These are phyloP conservation scores for Pedetes capensis DNA, from an alignment of 2,113 vertebrate species.

Conservation along the genomic window DNA sequence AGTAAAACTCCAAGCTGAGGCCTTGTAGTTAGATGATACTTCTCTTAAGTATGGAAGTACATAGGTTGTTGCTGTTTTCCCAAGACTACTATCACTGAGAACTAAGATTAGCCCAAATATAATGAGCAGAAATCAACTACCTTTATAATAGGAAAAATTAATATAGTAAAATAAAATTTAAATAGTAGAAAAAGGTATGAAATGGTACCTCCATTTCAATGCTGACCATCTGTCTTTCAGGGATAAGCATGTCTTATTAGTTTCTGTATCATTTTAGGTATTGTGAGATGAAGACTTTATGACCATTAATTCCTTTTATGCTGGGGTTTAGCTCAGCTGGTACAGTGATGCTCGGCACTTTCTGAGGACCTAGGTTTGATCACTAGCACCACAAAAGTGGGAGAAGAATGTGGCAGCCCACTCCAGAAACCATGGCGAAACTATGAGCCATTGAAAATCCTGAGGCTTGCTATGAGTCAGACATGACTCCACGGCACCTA, in stretches of 20 bases:
- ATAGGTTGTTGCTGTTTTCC: not conserved
- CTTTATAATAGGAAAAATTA: not conserved
- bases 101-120: not conserved
- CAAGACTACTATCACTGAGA: not conserved
- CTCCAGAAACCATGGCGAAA: no score
- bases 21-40: not conserved
- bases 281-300: not conserved
- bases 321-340: no score
- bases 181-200: not conserved
- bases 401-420: no score
- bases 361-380: no score
- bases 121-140: not conserved
- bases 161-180: not conserved
- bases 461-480: no score
- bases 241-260: not conserved
- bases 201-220: not conserved
- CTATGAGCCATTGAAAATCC: no score
- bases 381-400: no score
- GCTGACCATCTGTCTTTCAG: not conserved
- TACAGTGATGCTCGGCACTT: no score
- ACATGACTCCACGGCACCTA: no score
- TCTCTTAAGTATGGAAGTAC: not conserved
- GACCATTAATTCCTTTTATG: not conserved
- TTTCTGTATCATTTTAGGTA: not conserved
- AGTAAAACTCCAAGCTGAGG: not conserved